phyloP scores from a whole-genome alignment of 2,888 invertebrate genomes.

The Chrysolina oricalcia region DNA sequence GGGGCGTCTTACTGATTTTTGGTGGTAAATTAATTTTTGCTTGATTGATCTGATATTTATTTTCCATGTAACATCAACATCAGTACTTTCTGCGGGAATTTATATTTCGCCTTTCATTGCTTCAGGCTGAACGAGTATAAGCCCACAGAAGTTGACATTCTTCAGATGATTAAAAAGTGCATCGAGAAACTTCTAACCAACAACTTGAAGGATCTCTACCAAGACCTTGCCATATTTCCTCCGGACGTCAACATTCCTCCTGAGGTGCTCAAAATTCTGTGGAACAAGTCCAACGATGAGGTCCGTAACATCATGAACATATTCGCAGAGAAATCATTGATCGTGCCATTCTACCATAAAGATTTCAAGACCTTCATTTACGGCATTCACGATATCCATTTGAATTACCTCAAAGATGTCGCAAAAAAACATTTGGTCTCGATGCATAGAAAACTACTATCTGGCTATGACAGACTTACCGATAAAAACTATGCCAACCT shows the following conservation, averaged over 20 bases:
- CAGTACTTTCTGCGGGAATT: too few relatives aligned
- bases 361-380: constrained; percentile 78
- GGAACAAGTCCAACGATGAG: constrained; percentile 71
- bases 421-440: constrained; percentile 70
- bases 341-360: constrained; percentile 77
- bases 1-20: too few relatives aligned
- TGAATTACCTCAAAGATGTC: constrained; percentile 76
- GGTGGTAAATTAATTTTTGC: too few relatives aligned
- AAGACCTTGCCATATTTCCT: constrained; percentile 79
- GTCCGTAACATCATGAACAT: constrained; percentile 79
- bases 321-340: constrained; percentile 79
- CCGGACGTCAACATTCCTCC: constrained; percentile 77
- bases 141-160: constrained; percentile 34
- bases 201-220: constrained; percentile 73
- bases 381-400: constrained; percentile 81
- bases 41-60: too few relatives aligned
- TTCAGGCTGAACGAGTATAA: constrained; percentile 53
- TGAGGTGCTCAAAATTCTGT: constrained; percentile 71
- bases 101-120: background rate
- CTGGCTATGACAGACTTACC: constrained; percentile 75
- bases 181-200: constrained; percentile 75
- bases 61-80: too few relatives aligned
- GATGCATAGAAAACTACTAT: constrained; percentile 76
- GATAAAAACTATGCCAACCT: constrained; percentile 75
- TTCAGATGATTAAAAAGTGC: constrained; percentile 67